These are phyloP conservation scores for Pocillopora meandrina DNA, from an alignment of 92 coral and sea anemone species.

Conservation along the genomic window DNA sequence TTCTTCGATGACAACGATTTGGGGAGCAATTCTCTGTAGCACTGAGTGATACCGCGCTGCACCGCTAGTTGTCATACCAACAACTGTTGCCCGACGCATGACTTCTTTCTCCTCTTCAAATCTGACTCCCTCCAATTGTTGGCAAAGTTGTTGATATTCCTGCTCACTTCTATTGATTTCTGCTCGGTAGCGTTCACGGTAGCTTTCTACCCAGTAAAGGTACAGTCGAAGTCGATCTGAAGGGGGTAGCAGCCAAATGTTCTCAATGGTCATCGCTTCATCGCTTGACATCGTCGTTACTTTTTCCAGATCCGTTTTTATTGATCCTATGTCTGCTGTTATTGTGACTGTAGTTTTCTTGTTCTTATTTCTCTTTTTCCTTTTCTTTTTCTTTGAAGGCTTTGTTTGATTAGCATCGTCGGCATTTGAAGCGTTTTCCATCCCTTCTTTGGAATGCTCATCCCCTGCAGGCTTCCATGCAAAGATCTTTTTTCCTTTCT, in stretches of 20 bases:
- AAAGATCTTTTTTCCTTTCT: not conserved
- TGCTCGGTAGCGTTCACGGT: slow-evolving; percentile 40
- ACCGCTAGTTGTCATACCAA: slow-evolving; percentile 85
- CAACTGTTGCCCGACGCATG: slow-evolving; percentile 66
- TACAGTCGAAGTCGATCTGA: slow-evolving; percentile 65
- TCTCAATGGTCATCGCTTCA: slow-evolving; percentile 28
- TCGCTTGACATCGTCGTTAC: slow-evolving; percentile 42
- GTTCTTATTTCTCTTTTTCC: not conserved
- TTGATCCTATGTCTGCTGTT: slow-evolving; percentile 16
- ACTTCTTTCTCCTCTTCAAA: slow-evolving; percentile 53
- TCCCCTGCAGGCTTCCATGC: not conserved
- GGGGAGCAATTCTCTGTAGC: slow-evolving; percentile 66
- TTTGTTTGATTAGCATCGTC: not conserved
- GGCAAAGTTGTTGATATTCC: slow-evolving; percentile 50
- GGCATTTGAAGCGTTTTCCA: not conserved
- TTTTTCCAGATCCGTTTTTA: slow-evolving; percentile 28
- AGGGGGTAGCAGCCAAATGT: slow-evolving; percentile 60
- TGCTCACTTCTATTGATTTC: slow-evolving; percentile 42
- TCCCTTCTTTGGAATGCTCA: not conserved
- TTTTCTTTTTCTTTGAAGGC: not conserved
- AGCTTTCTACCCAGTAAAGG: slow-evolving; percentile 61
- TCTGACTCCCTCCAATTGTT: slow-evolving; percentile 22
- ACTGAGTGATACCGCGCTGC: slow-evolving; percentile 72
- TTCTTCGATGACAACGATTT: slow-evolving; percentile 78
- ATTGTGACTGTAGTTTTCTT: not conserved